Evolutionary conservation across 2,888 invertebrate genomes (phyloP).

Genomic region (Eupithecia subfuscata): DNA sequence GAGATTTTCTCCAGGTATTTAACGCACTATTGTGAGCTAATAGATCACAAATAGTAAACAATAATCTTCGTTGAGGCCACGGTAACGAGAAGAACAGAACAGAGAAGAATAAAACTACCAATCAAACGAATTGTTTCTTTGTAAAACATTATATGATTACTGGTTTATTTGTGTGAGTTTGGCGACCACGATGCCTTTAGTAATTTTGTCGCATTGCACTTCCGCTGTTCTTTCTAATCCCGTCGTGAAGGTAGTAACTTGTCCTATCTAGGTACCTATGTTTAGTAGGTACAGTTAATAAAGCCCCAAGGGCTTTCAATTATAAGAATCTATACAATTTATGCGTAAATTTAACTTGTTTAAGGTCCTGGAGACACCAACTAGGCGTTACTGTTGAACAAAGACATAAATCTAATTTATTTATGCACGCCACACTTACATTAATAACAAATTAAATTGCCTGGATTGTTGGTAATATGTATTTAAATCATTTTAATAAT

Average conservation of each 20-base stretch:
- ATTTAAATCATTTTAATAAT: conserved; percentile 41
- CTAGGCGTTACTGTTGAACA: conserved; percentile 43
- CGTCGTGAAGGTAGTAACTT: background rate
- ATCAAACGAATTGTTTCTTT: too few relatives aligned
- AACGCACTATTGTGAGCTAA: background rate
- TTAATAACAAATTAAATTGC: conserved; percentile 57
- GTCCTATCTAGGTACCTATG: background rate
- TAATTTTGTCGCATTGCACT: too few relatives aligned
- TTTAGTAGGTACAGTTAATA: background rate
- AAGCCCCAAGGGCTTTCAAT: conserved; percentile 9
- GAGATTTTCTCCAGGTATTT: background rate
- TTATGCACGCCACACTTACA: conserved; percentile 57
- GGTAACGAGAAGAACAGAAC: too few relatives aligned
- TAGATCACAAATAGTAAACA: background rate
- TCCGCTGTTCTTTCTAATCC: too few relatives aligned
- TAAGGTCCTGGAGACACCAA: conserved; percentile 24
- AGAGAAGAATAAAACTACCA: too few relatives aligned
- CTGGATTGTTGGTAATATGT: conserved; percentile 40
- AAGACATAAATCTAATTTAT: conserved; percentile 55
- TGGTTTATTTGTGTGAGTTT: too few relatives aligned
- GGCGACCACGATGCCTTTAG: too few relatives aligned
- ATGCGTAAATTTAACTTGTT: conserved; percentile 10
- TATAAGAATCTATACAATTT: conserved; percentile 15
- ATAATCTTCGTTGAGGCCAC: background rate
- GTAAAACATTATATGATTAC: too few relatives aligned